Evolutionary conservation across 2,113 vertebrate species (phyloP).

Genomic region (Anseranas semipalmata): DNA sequence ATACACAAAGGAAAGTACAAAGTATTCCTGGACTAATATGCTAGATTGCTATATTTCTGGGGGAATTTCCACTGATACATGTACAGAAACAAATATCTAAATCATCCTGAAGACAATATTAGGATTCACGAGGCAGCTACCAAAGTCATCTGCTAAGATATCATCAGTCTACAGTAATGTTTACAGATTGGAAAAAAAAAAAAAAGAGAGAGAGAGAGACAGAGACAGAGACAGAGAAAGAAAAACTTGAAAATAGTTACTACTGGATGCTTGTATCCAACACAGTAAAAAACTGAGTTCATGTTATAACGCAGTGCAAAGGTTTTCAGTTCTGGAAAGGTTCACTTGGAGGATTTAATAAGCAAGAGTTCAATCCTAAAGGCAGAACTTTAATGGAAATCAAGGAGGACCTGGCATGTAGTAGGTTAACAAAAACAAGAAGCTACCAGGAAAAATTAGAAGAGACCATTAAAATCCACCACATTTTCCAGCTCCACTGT

Average conservation of each 20-base stretch:
- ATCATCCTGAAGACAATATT: background rate
- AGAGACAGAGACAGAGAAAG: background rate
- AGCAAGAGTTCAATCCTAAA: background rate
- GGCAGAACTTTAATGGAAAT: background rate
- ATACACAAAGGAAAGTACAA: background rate
- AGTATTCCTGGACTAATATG: background rate
- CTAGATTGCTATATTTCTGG: background rate
- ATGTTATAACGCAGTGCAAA: background rate
- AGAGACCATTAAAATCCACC: background rate
- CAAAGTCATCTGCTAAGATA: background rate
- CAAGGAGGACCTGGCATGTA: background rate
- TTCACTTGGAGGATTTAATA: background rate
- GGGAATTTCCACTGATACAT: background rate
- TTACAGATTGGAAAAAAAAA: background rate
- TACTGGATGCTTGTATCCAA: background rate
- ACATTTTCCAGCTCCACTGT: background rate
- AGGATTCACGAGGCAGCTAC: background rate
- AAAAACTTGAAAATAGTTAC: background rate
- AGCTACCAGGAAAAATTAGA: background rate
- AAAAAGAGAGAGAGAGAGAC: background rate
- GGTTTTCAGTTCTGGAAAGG: background rate
- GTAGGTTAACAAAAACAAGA: background rate
- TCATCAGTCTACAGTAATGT: background rate
- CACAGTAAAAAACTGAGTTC: background rate
- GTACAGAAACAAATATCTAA: background rate